A percentile compares a stretch with the other conserved stretches of the same genome.
Conservation (phyloP, 2,113 vertebrate genomes). For the Gnathonemus echidnorhynchus region DNA sequence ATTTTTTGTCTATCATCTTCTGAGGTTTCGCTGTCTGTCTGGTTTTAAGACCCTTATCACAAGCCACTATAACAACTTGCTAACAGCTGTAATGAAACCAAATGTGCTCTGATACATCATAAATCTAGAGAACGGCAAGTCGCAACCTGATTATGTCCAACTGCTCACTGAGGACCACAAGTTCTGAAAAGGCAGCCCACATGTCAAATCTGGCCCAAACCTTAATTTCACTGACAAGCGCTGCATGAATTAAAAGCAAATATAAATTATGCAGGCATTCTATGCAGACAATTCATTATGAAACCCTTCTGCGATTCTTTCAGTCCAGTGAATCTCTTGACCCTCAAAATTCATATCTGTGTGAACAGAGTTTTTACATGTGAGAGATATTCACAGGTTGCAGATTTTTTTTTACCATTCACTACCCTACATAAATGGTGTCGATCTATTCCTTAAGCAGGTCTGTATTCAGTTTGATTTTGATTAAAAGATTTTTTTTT, state of each 20-base stretch:
- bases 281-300: background rate
- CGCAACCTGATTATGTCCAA: background rate
- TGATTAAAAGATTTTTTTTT: background rate
- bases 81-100: background rate
- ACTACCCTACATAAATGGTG: background rate
- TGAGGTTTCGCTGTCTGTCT: background rate
- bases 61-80: conserved; percentile 1
- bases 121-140: background rate
- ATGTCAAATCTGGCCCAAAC: background rate
- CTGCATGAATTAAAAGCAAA: background rate
- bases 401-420: background rate
- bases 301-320: background rate
- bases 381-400: background rate
- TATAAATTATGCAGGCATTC: background rate
- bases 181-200: background rate
- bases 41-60: background rate
- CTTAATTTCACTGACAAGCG: background rate
- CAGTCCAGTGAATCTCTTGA: background rate
- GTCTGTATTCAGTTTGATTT: background rate
- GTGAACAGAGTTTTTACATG: background rate
- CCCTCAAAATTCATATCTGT: background rate
- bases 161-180: background rate
- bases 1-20: background rate
- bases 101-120: background rate
- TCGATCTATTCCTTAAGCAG: background rate